Conservation (phyloP, 2,888 invertebrate genomes). For the Aphodius granarius region DNA sequence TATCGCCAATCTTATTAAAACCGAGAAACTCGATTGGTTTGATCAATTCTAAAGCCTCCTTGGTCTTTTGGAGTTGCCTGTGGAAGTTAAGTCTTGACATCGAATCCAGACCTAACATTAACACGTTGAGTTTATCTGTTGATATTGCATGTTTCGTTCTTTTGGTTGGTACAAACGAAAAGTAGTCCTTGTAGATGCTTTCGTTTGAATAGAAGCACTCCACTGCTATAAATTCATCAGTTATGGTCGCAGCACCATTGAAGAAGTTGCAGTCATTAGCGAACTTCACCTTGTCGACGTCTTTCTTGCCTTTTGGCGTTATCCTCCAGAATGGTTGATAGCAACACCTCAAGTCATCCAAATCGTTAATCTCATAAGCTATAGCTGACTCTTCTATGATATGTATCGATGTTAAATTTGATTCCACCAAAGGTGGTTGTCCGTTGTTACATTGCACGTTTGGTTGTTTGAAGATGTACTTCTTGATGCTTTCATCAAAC, state of each 20-base stretch:
- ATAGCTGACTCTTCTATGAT: slow-evolving; percentile 55
- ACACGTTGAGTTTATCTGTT: slow-evolving; percentile 61
- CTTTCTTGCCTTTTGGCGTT: slow-evolving; percentile 55
- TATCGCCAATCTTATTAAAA: slow-evolving; percentile 93
- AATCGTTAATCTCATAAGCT: slow-evolving; percentile 57
- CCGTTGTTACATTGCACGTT: slow-evolving; percentile 58
- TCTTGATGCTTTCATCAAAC: slow-evolving; percentile 59
- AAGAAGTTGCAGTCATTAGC: slow-evolving; percentile 57
- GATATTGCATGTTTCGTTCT: slow-evolving; percentile 32
- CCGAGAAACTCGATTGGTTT: slow-evolving; percentile 79
- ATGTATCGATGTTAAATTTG: slow-evolving; percentile 63
- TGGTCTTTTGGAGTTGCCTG: slow-evolving; percentile 78
- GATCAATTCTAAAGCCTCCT: slow-evolving; percentile 60
- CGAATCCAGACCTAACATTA: slow-evolving; percentile 83
- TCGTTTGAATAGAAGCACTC: slow-evolving; percentile 59
- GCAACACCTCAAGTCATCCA: slow-evolving; percentile 60
- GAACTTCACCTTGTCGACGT: slow-evolving; percentile 58
- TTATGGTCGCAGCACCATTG: slow-evolving; percentile 48
- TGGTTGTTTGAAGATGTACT: slow-evolving; percentile 58
- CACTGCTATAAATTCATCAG: slow-evolving; percentile 70
- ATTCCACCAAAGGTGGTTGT: slow-evolving; percentile 58
- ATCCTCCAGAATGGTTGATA: slow-evolving; percentile 63
- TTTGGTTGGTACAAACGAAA: slow-evolving; percentile 61
- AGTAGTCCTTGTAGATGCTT: slow-evolving; percentile 68
- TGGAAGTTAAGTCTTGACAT: slow-evolving; percentile 84